These are phyloP conservation scores for Pterois miles DNA, from an alignment of 2,797 vertebrate species.

Conservation along the genomic window DNA sequence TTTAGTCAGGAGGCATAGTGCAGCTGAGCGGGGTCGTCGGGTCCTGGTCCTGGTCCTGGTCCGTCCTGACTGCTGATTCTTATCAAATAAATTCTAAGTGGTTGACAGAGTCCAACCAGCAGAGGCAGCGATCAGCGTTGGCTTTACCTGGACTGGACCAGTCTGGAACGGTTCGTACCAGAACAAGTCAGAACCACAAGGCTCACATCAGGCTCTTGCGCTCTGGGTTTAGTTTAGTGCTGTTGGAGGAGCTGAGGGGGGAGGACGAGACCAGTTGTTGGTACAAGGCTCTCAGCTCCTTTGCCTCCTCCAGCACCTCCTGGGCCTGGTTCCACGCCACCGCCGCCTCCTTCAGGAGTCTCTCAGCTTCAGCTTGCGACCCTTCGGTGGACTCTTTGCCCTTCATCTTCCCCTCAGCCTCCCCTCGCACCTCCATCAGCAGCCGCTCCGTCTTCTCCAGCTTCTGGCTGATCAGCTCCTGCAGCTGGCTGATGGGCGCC, in stretches of 20 bases:
- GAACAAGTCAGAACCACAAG: fast-evolving
- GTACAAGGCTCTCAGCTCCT: slow-evolving; percentile 89
- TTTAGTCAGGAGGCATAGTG: background rate
- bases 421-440: slow-evolving; percentile 82
- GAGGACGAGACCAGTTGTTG: slow-evolving; percentile 79
- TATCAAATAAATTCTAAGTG: slow-evolving; percentile 28
- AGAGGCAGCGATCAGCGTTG: background rate
- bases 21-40: background rate
- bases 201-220: slow-evolving; percentile 88
- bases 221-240: slow-evolving; percentile 78
- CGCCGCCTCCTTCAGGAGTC: slow-evolving; percentile 89
- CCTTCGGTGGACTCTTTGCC: slow-evolving; percentile 81
- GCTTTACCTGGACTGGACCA: background rate
- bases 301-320: slow-evolving; percentile 91
- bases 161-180: background rate
- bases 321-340: slow-evolving; percentile 90
- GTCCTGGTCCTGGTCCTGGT: background rate
- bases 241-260: slow-evolving; percentile 67
- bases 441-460: slow-evolving; percentile 92
- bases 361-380: slow-evolving; percentile 83
- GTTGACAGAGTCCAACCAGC: background rate
- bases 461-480: slow-evolving; percentile 91
- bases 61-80: background rate
- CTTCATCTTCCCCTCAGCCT: slow-evolving; percentile 38
- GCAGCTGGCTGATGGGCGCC: slow-evolving; percentile 83